phyloP scores from a whole-genome alignment of 2,113 vertebrate genomes.

The Origma solitaria region DNA sequence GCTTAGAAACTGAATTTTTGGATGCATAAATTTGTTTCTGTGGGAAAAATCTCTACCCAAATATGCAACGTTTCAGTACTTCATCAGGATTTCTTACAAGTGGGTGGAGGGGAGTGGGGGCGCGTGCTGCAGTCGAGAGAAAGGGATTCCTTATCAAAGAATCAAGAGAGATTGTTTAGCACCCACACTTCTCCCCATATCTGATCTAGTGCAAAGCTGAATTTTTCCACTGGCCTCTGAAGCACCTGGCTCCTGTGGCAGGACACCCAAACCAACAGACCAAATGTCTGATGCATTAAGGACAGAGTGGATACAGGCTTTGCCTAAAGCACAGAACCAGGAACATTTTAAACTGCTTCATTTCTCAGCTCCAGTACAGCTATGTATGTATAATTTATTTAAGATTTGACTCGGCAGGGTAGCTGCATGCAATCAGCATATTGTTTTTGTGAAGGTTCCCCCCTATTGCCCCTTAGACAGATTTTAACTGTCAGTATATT shows the following conservation, averaged over 20 bases:
- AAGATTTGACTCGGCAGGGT: constrained; percentile 58
- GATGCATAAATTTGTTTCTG: background rate
- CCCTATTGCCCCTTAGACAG: constrained; percentile 48
- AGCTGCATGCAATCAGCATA: constrained; percentile 51
- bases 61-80: background rate
- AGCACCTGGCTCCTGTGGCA: background rate
- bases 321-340: constrained; percentile 23
- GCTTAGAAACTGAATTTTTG: constrained; percentile 15
- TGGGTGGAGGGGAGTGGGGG: background rate
- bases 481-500: constrained; percentile 56
- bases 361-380: constrained; percentile 13
- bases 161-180: background rate
- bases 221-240: background rate
- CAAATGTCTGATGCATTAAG: background rate
- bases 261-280: background rate
- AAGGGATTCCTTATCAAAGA: background rate
- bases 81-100: constrained; percentile 1
- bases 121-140: background rate
- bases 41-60: background rate
- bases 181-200: background rate
- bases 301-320: background rate
- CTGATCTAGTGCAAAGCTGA: background rate
- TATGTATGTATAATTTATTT: constrained; percentile 58
- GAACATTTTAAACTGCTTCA: constrained; percentile 29
- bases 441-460: constrained; percentile 48